phyloP scores from a whole-genome alignment of 1,140 invertebrate genomes.

The Odontomachus brunneus region DNA sequence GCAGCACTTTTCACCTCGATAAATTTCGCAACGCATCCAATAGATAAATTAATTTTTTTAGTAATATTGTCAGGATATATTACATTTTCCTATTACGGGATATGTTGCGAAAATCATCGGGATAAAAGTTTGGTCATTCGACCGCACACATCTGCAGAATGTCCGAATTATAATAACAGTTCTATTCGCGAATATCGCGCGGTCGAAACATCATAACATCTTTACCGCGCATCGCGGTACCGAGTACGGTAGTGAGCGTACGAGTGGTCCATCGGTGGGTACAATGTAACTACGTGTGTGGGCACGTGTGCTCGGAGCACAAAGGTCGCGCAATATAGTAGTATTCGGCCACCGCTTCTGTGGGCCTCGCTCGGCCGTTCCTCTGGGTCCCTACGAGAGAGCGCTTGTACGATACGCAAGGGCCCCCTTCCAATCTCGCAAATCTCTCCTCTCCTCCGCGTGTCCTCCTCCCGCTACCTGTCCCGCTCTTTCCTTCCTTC shows the following conservation, averaged over 20 bases:
- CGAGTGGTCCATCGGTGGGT: not conserved
- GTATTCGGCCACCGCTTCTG: constrained; percentile 76
- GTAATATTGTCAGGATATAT: too few relatives aligned
- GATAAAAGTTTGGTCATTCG: too few relatives aligned
- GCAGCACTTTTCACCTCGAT: too few relatives aligned
- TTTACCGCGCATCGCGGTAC: constrained; percentile 26
- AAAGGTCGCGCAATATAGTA: constrained; percentile 80
- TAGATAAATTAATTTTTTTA: too few relatives aligned
- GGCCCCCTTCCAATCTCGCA: constrained; percentile 53
- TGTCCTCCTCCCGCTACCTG: constrained; percentile 20
- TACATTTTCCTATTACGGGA: too few relatives aligned
- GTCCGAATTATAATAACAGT: too few relatives aligned
- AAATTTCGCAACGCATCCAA: too few relatives aligned
- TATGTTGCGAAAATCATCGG: too few relatives aligned
- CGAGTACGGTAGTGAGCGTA: not conserved
- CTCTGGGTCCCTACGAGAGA: constrained; percentile 54
- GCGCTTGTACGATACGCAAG: constrained; percentile 30
- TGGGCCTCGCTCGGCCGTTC: constrained; percentile 34
- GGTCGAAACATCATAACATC: constrained; percentile 45
- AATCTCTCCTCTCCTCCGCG: constrained; percentile 27
- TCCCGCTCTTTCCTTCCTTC: constrained; percentile 41
- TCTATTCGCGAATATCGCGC: not conserved
- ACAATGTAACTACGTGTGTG: constrained; percentile 73
- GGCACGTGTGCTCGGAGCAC: constrained; percentile 77
- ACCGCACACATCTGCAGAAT: too few relatives aligned